A percentile compares a stretch with the other conserved stretches of the same genome.
Evolutionary conservation across 2,113 vertebrate genomes (phyloP).

Genomic region (Platichthys stellatus): DNA sequence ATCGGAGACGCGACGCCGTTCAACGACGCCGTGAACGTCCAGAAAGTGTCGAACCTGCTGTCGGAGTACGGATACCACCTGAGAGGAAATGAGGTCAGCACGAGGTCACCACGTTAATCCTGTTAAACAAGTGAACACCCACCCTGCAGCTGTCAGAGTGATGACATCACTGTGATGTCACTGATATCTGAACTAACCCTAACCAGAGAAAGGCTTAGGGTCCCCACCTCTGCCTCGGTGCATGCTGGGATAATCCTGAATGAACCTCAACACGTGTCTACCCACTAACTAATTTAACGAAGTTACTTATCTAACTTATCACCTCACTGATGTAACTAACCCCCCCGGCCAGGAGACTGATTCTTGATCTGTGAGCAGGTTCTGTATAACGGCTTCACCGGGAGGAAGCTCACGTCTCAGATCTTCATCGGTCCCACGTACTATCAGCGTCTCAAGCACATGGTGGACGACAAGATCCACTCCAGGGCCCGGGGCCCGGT

Average conservation of each 20-base stretch:
- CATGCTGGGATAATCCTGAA: no score
- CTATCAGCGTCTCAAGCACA: slow-evolving; percentile 97
- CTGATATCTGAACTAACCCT: background rate
- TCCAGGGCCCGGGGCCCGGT: slow-evolving; percentile 96
- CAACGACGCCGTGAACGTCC: slow-evolving; percentile 97
- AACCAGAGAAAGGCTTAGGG: no score
- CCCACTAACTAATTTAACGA: background rate
- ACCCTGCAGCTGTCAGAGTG: no score
- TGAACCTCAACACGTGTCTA: no score
- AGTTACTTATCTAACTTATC: no score
- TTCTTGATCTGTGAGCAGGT: slow-evolving; percentile 79
- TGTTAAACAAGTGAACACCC: background rate
- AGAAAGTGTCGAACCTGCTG: slow-evolving; percentile 97
- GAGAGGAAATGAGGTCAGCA: slow-evolving; percentile 98
- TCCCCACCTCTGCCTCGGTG: no score
- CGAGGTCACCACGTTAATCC: slow-evolving; percentile 83
- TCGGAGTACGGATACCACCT: slow-evolving; percentile 98
- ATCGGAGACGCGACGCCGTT: slow-evolving; percentile 98
- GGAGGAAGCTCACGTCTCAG: slow-evolving; percentile 97
- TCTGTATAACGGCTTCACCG: slow-evolving; percentile 97
- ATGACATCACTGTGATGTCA: background rate
- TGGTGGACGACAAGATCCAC: slow-evolving; percentile 99
- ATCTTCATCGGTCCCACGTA: slow-evolving; percentile 98
- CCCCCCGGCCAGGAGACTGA: background rate
- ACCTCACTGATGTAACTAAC: no score